Conservation (phyloP, 2,113 vertebrate species). For the Taxidea taxus region DNA sequence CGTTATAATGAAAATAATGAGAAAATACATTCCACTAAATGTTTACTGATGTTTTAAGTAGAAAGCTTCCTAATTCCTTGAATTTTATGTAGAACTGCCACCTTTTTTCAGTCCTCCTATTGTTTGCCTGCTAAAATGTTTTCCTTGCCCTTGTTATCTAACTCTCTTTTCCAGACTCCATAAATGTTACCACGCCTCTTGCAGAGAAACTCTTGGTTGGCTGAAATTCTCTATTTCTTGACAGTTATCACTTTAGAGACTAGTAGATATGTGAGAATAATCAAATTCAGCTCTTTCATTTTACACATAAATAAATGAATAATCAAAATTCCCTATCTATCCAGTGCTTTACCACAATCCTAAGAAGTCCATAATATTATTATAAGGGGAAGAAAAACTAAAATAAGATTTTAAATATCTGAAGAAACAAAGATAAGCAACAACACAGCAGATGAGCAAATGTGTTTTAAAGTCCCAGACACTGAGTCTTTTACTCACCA, state of each 20-base stretch:
- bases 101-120: background rate
- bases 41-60: background rate
- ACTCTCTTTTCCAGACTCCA: background rate
- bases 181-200: background rate
- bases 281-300: background rate
- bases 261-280: background rate
- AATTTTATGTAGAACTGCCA: background rate
- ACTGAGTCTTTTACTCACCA: background rate
- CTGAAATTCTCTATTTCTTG: slow-evolving; percentile 1
- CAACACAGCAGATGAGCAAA: background rate
- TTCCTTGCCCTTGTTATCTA: background rate
- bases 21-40: background rate
- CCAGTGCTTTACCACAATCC: background rate
- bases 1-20: background rate
- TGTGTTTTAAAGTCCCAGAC: background rate
- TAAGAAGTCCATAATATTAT: background rate
- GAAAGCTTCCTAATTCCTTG: slow-evolving; percentile 24
- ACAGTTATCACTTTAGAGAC: background rate
- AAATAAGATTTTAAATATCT: background rate
- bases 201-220: background rate
- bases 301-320: background rate
- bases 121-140: background rate
- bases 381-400: background rate
- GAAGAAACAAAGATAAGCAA: background rate
- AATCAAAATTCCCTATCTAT: background rate